Base-by-base conservation (phyloP, 2,888 invertebrate genomes). In the Incurvaria masculella region DNA sequence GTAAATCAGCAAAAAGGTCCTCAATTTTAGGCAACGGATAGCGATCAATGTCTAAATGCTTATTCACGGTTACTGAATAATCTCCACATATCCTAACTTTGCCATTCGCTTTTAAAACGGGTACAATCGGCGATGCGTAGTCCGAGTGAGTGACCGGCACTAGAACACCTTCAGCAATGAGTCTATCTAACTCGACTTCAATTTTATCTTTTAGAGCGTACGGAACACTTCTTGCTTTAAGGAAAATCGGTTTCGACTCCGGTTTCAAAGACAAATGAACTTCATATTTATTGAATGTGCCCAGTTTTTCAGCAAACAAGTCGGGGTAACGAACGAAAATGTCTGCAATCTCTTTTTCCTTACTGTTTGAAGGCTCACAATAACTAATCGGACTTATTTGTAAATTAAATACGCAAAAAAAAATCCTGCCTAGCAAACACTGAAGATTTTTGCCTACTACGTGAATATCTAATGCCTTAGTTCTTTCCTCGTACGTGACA, bases 141-240 rank as follows among this genome's bases (percentile, higher is more conserved):
- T 44, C 44, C 5, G 44, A 21, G 14, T 27, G 19, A 3, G 26
- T 27, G 3, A 44, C 44, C 4, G 16, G 44, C 19, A 27, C 5
- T 17, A 44, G 4, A 16, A 44, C 27, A 27, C 44, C 44, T 44
- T 27, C 3, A 3, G 3, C 10, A 18, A 26, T 3, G 5, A 44
- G n/a, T 4, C 44, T 19, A 16, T 27, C 10, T 27, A 44, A 16
- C 19, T 44, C 44, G 5, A 4, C 19, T 2, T 44, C 44, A 6
- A 44, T 27, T 18, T 44, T 44, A n/a, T 44, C 44, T 27, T 44
- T 44, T 33, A 44, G 17, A 2, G 44, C 44, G 19, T 17, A 44
- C 3, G 44, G 27, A 17, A 44, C 14, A 6, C 27, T 26, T 3
- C 44, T 3, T 2, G 44, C 27, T 27, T 27, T 44, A 26, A 44